Evolutionary conservation across 2,888 invertebrate genomes (phyloP).

Genomic region (Unio delphinus): DNA sequence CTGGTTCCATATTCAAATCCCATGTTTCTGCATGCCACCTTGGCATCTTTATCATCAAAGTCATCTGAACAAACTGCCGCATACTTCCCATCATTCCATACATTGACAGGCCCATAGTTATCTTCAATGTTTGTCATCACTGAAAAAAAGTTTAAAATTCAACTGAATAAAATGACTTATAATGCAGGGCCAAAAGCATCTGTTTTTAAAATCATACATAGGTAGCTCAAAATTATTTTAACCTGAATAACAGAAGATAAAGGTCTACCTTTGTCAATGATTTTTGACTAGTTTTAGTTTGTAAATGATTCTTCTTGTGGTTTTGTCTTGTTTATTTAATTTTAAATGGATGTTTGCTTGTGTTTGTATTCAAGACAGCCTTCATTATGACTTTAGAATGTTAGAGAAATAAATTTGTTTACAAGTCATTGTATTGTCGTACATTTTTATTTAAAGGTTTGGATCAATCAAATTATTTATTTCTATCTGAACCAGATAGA

Average conservation of each 20-base stretch:
- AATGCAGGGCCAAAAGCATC: not conserved
- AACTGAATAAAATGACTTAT: not conserved
- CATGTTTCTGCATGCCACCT: slow-evolving; percentile 68
- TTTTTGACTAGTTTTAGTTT: too few relatives aligned
- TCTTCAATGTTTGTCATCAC: slow-evolving; percentile 35
- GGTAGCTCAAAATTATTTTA: not conserved
- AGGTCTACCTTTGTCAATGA: not conserved
- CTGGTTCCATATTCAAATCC: slow-evolving; percentile 68
- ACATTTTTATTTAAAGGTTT: too few relatives aligned
- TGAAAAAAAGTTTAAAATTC: slow-evolving; percentile 10
- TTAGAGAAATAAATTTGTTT: too few relatives aligned
- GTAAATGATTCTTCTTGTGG: too few relatives aligned
- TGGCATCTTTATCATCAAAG: slow-evolving; percentile 79
- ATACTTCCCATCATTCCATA: slow-evolving; percentile 36
- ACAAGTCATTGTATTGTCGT: too few relatives aligned
- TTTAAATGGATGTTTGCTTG: too few relatives aligned
- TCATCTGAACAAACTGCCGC: slow-evolving; percentile 81
- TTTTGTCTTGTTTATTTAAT: too few relatives aligned
- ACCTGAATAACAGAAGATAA: not conserved
- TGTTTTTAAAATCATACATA: not conserved
- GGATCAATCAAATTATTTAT: too few relatives aligned
- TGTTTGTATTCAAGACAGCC: too few relatives aligned
- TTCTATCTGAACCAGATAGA: too few relatives aligned
- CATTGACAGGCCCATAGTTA: slow-evolving; percentile 40
- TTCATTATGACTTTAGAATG: too few relatives aligned